Evolutionary conservation across 1,140 invertebrate genomes (phyloP).

Genomic region (Drosophila oshimai): DNA sequence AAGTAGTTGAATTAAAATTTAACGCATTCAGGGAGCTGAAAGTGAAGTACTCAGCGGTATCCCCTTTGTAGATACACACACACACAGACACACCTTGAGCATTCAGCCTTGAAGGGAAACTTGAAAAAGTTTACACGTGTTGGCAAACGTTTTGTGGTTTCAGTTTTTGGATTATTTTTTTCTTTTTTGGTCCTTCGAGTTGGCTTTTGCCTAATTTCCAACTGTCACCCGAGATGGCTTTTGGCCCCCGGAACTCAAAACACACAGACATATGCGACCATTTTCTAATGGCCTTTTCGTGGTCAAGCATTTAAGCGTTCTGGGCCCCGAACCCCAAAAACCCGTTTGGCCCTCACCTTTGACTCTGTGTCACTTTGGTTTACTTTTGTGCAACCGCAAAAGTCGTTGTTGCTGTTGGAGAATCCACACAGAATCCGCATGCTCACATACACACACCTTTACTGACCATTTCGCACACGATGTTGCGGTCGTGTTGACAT

Average conservation of each 20-base stretch:
- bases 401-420: conserved; percentile 53
- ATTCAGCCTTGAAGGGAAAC: conserved; percentile 14
- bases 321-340: conserved; percentile 41
- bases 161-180: conserved; percentile 41
- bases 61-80: background rate
- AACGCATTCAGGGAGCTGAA: background rate
- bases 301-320: conserved; percentile 77
- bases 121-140: conserved; percentile 65
- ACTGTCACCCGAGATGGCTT: conserved; percentile 56
- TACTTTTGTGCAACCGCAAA: conserved; percentile 75
- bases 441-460: conserved; percentile 64
- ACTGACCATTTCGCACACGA: conserved; percentile 77
- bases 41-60: background rate
- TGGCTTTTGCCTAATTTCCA: conserved; percentile 67
- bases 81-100: background rate
- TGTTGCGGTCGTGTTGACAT: conserved; percentile 79
- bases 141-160: conserved; percentile 66
- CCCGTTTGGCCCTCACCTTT: conserved; percentile 43
- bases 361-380: conserved; percentile 59
- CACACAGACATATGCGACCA: conserved; percentile 30
- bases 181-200: conserved; percentile 22
- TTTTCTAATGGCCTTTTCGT: conserved; percentile 79
- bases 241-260: conserved; percentile 15
- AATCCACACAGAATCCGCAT: conserved; percentile 31
- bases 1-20: conserved; percentile 24